Base-by-base conservation (phyloP, 2,797 vertebrate species). In the Picus viridis region DNA sequence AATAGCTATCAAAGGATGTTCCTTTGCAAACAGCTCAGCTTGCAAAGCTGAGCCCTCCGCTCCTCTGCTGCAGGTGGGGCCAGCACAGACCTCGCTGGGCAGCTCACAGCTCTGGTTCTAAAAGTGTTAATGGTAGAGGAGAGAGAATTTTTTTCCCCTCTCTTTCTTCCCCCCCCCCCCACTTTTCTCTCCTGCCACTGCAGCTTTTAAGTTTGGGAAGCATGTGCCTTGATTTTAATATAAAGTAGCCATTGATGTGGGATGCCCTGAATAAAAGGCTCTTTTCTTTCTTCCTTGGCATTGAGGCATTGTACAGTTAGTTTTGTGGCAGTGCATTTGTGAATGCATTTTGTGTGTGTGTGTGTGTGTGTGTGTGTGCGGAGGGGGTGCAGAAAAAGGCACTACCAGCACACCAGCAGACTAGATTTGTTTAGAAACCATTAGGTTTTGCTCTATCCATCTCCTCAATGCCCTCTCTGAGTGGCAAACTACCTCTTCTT, bases 241-340 rank as follows among this genome's bases (percentile, higher is more conserved):
- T 90, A 96, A 96, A 95, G 93, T 94, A 29, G 64, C 92, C 86
- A 94, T 96, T 95, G 95, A 95, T 91, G 92, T 69, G 86, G 49
- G 81, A 89, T 88, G 78, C 88, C 41, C 0, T 3, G 53, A 32
- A 94, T 94, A 92, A 96, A 96, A 89, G 86, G 86, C 41, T 77
- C 95, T 94, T 96, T 94, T 95, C 90, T 94, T 92, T 81, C 32
- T 45, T 32, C 67, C 23, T 53, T 70, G 92, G 94, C 94, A 84
- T 16, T 27, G 90, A 49, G 71, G 76, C 94, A 86, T 94, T 90
- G 94, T 90, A 22, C 83, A 68, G 80, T 82, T 75, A 65, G 80
- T 75, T 81, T 59, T 63, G 90, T 54, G 85, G 92, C 88, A 49
- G 79, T 61, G 93, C 86, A 54, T 30, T 86, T 43, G 69, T 93